Base-by-base conservation (phyloP, 2,797 vertebrate genomes). In the Poecilia velifera region DNA sequence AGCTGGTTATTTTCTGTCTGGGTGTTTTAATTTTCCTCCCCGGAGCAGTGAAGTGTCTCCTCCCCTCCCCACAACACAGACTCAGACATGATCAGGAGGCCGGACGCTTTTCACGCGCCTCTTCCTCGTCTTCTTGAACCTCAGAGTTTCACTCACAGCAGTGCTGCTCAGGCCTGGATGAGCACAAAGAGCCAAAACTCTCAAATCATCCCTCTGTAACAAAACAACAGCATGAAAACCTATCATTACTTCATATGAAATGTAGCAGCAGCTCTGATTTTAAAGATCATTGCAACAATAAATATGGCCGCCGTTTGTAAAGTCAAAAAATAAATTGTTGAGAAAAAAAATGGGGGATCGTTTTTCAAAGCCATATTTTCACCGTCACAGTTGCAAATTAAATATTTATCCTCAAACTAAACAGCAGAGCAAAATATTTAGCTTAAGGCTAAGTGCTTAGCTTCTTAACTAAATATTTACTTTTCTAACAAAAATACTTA, bases 1-100 rank as follows among this genome's bases (percentile, higher is more conserved):
- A 20, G 22, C 47, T 49, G 0, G 41, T 41, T 46, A 3, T 55
- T 73, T 25, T 43, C 53, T 76, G 47, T 34, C 45, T 25, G 14
- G 3, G 9, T 41, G 43, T 22, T 73, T 57, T 46, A 31, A 5
- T 28, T 62, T 31, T 14, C 13, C 28, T 31, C n/a, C 57, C 7
- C 28, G 62, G n/a, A 68, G 72, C 43, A 6, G 47, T 31, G 53
- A 76, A 45, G 77, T 51, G 34, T 53, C 71, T 73, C 43, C 72
- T 66, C 2, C 43, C 53, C 73, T 70, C 13, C 81, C 71, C 79
- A 76, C 75, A 68, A 75, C 68, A 82, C 41, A 55, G 20, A 22
- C 51, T 51, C 76, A 43, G 13, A 43, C 72, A 45, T 4, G 81
- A 73, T 39, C 39, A 84, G 80, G 76, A 90, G 72, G 73, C 77